phyloP scores from a whole-genome alignment of 2,113 vertebrate genomes.

The Micromys minutus region DNA sequence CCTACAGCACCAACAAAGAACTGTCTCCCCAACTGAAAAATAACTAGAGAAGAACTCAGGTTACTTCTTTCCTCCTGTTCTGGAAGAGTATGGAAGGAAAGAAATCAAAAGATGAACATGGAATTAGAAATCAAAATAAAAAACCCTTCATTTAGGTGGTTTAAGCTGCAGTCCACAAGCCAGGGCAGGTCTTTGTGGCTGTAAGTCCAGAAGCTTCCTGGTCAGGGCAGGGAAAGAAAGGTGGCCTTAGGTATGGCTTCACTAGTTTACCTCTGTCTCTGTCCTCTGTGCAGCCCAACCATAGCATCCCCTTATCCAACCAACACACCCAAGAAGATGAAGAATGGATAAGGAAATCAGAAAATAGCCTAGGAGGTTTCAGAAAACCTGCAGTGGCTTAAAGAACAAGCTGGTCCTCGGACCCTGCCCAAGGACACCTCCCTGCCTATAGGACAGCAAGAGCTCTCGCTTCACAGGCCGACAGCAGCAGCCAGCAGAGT shows the following conservation, averaged over 20 bases:
- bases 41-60: constrained; percentile 41
- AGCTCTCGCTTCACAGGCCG: not conserved
- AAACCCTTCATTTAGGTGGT: not conserved
- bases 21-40: not conserved
- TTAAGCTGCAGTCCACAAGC: constrained; percentile 76
- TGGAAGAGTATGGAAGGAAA: not conserved
- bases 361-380: constrained; percentile 89
- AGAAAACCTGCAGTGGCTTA: constrained; percentile 88
- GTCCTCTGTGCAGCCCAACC: constrained; percentile 74
- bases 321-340: constrained; percentile 86
- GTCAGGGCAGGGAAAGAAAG: accelerated
- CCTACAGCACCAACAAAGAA: constrained; percentile 36
- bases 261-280: accelerated
- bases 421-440: constrained; percentile 84
- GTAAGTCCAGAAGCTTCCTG: constrained; percentile 77
- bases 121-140: constrained; percentile 25
- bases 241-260: not conserved
- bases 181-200: constrained; percentile 74
- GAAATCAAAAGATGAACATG: not conserved
- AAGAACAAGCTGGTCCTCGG: constrained; percentile 36
- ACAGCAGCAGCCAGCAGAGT: too few species aligned
- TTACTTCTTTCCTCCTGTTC: not conserved
- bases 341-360: constrained; percentile 92
- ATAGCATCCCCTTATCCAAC: constrained; percentile 86
- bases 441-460: not conserved